Conservation (phyloP, 2,113 vertebrate species). For the Pipra filicauda region DNA sequence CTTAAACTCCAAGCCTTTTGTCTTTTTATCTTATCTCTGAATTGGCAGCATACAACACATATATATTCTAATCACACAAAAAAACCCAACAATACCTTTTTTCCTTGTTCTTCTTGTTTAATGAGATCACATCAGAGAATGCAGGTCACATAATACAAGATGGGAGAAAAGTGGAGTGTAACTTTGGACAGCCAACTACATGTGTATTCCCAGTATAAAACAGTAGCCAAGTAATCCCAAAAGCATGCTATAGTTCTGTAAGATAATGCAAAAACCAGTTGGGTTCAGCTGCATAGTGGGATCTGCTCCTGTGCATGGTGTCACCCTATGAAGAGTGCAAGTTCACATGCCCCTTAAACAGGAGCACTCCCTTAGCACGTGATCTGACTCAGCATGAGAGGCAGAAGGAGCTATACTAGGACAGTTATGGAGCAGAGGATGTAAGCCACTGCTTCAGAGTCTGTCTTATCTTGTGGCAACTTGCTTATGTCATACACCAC, state of each 20-base stretch:
- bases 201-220: neutral
- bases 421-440: neutral
- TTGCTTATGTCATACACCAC: neutral
- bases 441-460: neutral
- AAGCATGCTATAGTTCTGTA: neutral
- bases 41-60: neutral
- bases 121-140: neutral
- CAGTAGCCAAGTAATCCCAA: neutral
- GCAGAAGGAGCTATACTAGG: neutral
- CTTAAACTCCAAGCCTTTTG: neutral
- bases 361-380: neutral
- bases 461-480: neutral
- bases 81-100: neutral
- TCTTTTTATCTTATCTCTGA: neutral
- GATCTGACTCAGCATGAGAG: neutral
- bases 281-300: neutral
- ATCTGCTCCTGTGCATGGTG: neutral
- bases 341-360: neutral
- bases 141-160: neutral
- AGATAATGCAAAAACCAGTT: rapidly evolving
- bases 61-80: neutral
- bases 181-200: neutral
- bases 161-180: neutral
- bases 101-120: neutral
- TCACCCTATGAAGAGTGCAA: neutral